Percentiles rank a stretch among this genome's conserved stretches.
Conservation (phyloP, 2,113 vertebrate genomes). For the Planiliza haematocheilus region DNA sequence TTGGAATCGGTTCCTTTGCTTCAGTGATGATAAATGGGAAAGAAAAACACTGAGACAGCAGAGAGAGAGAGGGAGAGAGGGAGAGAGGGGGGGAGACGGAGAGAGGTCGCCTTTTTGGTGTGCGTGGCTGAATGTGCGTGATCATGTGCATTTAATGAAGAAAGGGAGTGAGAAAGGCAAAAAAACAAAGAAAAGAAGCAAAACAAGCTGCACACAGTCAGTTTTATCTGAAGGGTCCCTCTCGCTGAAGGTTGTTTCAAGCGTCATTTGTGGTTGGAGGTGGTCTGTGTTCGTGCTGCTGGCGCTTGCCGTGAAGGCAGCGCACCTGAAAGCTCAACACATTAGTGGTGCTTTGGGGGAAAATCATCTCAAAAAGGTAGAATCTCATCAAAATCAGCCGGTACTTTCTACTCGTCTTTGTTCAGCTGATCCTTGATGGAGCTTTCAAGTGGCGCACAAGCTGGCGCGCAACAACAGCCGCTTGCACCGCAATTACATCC, state of each 20-base stretch:
- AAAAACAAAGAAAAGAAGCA: constrained; percentile 17
- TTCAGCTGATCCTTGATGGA: constrained; percentile 57
- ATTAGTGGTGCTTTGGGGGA: background rate
- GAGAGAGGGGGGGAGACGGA: constrained; percentile 40
- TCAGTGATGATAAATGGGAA: constrained; percentile 72
- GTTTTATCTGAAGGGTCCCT: constrained; percentile 9
- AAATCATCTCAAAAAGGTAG: constrained; percentile 34
- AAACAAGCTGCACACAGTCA: constrained; percentile 25
- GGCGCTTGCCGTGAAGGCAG: constrained; percentile 5
- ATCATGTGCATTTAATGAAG: constrained; percentile 69
- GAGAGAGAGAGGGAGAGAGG: constrained; percentile 29
- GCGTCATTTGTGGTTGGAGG: constrained; percentile 29
- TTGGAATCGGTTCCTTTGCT: constrained; percentile 72
- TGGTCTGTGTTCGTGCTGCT: constrained; percentile 13
- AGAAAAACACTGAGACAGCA: constrained; percentile 74
- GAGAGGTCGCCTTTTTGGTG: constrained; percentile 44
- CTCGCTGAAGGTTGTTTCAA: constrained; percentile 20
- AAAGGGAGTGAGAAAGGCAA: constrained; percentile 35
- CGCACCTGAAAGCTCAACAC: constrained; percentile 55
- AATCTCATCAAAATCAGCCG: constrained; percentile 52
- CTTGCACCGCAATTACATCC: constrained; percentile 62
- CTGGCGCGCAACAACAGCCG: constrained; percentile 54
- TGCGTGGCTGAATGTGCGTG: constrained; percentile 49
- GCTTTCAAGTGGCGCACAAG: constrained; percentile 59
- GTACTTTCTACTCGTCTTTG: constrained; percentile 57